These are phyloP conservation scores for Apis laboriosa DNA, from an alignment of 1,140 invertebrate genomes.

Conservation along the genomic window DNA sequence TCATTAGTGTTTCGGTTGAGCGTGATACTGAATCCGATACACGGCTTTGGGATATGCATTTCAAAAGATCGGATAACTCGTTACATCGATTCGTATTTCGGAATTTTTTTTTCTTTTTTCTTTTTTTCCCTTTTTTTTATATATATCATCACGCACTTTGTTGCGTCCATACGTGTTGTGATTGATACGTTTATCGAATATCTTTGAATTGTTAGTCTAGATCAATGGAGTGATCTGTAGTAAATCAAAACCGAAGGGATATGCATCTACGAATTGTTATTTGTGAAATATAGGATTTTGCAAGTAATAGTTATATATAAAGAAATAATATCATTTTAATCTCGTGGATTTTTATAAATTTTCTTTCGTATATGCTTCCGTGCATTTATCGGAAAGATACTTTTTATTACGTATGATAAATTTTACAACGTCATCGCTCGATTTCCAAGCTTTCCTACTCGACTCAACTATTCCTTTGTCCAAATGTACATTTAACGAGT, in stretches of 20 bases:
- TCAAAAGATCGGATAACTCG: neutral
- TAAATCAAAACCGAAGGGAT: too few species aligned
- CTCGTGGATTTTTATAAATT: too few species aligned
- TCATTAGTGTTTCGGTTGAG: conserved; percentile 22
- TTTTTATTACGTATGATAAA: neutral
- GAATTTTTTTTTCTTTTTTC: neutral
- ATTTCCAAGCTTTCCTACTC: neutral
- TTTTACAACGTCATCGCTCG: neutral
- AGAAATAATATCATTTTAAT: too few species aligned
- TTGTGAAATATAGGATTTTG: too few species aligned
- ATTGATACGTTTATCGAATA: too few species aligned
- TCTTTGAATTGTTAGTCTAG: too few species aligned
- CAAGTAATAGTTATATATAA: too few species aligned
- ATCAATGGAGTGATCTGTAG: too few species aligned
- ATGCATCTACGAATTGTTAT: too few species aligned
- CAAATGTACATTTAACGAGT: neutral
- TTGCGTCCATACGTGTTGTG: neutral
- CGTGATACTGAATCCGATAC: neutral
- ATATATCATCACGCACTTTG: neutral
- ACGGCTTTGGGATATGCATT: neutral
- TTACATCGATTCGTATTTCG: neutral
- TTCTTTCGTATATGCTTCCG: too few species aligned
- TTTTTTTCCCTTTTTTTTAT: too few species aligned
- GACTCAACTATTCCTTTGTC: neutral
- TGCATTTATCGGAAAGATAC: too few species aligned